phyloP scores from a whole-genome alignment of 2,797 vertebrate genomes.

The Pterois miles region DNA sequence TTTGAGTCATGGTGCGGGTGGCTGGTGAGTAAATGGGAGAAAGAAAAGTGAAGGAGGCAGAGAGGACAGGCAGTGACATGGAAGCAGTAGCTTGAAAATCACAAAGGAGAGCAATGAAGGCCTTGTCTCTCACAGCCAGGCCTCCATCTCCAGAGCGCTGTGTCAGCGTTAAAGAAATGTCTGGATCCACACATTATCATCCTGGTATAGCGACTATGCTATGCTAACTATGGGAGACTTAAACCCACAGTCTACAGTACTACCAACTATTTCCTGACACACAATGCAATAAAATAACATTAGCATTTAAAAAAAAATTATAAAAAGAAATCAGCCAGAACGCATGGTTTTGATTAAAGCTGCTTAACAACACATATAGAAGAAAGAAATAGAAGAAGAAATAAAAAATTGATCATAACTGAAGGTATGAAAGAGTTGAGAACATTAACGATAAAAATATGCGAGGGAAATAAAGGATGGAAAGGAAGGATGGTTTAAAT shows the following conservation, averaged over 20 bases:
- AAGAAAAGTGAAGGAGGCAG: conserved; percentile 28
- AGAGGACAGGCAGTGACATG: conserved; percentile 11
- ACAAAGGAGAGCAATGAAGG: neutral
- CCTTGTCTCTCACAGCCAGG: neutral
- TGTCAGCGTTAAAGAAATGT: neutral
- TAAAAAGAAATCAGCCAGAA: neutral
- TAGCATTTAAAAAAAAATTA: neutral
- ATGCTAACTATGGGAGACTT: neutral
- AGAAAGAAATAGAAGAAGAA: neutral
- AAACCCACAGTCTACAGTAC: neutral
- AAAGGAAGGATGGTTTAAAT: neutral
- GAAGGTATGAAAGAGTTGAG: neutral
- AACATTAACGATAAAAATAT: neutral
- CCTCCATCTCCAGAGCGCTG: neutral
- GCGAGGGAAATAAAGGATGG: neutral
- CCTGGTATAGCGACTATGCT: too few relatives aligned
- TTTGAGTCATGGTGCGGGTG: conserved; percentile 42
- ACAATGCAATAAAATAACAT: conserved; percentile 1
- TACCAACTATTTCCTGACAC: neutral
- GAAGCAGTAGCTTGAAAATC: conserved; percentile 19
- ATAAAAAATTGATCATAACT: neutral
- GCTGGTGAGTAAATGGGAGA: conserved; percentile 37
- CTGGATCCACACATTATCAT: neutral
- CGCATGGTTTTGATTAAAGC: neutral
- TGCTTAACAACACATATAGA: neutral